Base-by-base conservation (phyloP, 2,797 vertebrate species). In the Enteromius thamalakanensis region DNA sequence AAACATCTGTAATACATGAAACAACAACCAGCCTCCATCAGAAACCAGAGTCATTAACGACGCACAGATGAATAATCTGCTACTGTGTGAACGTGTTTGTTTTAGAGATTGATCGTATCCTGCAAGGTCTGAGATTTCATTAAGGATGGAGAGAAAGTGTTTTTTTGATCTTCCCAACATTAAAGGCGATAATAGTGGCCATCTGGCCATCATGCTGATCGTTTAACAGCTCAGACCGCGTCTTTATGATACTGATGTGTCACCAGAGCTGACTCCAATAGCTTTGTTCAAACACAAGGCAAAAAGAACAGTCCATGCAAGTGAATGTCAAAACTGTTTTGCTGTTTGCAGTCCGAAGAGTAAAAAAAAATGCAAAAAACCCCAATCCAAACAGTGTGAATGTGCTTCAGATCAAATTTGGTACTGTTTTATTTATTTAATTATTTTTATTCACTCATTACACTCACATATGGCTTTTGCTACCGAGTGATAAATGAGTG, bases 1-100 rank as follows among this genome's bases (percentile, higher is more conserved):
- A 49, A 81, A 81, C 80, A 81, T 74, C 69, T 74, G 69, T 81
- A 74, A 72, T 34, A 51, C 80, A 81, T 17, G 15, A 42, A 34
- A 23, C 12, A 7, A 62, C n/a, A 42, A n/a, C 7, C 11, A 6
- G 26, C 29, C 58, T 45, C 40, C 23, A 53, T 64, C 64, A 37
- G 37, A 68, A 37, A 51, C 11, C 15, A 62, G 67, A 71, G 47
- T 47, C 68, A 64, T 81, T 74, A 74, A 47, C 60, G 68, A 72
- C 7, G 14, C 42, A 10, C 40, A 49, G 58, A 80, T 80, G 51
- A 80, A 71, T 70, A 71, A 80, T 80, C 79, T 47, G 68, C 26
- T 60, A 78, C 65, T 65, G 40, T 9, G 76, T 64, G 60, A 78
- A 78, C 7, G 6, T 47, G 79, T 47, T 71, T 4, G 26, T 74